Evolutionary conservation across 2,797 vertebrate genomes (phyloP).

Genomic region (Molothrus ater): DNA sequence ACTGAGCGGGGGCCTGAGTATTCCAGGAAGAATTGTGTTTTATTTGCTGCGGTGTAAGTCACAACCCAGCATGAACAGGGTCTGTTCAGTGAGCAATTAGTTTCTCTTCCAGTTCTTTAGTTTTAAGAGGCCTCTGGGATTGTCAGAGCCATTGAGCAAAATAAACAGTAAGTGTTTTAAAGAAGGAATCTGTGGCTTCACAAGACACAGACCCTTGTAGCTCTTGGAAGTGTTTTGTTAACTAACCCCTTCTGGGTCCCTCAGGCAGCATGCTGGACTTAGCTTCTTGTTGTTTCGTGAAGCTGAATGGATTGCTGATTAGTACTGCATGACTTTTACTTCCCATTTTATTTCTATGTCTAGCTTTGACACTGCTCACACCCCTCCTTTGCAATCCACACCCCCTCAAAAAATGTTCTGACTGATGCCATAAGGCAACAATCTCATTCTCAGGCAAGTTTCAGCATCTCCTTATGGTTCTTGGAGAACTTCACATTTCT

Average conservation of each 20-base stretch:
- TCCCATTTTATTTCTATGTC: slow-evolving; percentile 33
- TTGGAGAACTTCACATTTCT: slow-evolving; percentile 43
- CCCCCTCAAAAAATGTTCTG: slow-evolving; percentile 66
- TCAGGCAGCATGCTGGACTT: background rate
- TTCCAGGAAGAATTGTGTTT: background rate
- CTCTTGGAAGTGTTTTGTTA: background rate
- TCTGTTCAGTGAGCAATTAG: background rate
- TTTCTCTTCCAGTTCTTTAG: background rate
- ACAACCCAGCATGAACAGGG: background rate
- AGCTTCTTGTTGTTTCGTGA: background rate
- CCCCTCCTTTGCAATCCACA: slow-evolving; percentile 1
- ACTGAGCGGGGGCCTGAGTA: background rate
- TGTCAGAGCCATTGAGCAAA: background rate
- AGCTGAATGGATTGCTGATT: slow-evolving; percentile 43
- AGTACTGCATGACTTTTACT: slow-evolving; percentile 36
- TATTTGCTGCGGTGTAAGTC: background rate
- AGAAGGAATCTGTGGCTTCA: background rate
- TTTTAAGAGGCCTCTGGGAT: background rate
- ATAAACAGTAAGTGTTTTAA: background rate
- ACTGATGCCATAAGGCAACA: slow-evolving; percentile 67
- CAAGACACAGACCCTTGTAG: background rate
- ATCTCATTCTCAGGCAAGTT: slow-evolving; percentile 51
- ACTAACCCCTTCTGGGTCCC: background rate
- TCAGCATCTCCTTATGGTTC: slow-evolving; percentile 58
- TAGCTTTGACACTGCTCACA: slow-evolving; percentile 9